These are phyloP conservation scores for Bos taurus DNA, from an alignment of 2,113 vertebrate genomes.

Conservation along the genomic window DNA sequence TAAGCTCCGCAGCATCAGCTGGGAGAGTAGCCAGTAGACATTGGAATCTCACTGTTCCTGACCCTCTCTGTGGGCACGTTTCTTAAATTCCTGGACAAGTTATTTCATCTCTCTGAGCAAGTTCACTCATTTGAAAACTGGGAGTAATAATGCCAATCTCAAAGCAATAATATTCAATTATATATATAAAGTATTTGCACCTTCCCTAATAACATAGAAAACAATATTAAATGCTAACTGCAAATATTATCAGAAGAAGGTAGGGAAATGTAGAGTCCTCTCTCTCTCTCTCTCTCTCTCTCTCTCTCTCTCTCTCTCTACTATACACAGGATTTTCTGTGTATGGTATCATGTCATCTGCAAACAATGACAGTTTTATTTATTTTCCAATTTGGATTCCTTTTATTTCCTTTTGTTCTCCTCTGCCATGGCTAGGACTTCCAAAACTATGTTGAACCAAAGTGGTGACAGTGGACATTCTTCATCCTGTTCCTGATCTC, in stretches of 20 bases:
- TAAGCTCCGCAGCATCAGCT: accelerated
- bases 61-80: background rate
- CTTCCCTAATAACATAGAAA: background rate
- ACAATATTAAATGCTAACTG: background rate
- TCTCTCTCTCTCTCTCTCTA: background rate
- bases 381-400: background rate
- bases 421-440: background rate
- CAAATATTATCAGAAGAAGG: background rate
- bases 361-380: background rate
- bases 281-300: background rate
- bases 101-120: background rate
- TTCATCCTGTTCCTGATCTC: background rate
- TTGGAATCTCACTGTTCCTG: background rate
- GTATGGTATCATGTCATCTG: background rate
- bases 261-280: no score
- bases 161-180: background rate
- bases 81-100: background rate
- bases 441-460: background rate
- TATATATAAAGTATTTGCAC: background rate
- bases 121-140: background rate
- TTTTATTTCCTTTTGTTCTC: background rate
- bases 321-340: background rate
- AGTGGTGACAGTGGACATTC: background rate
- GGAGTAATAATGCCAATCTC: background rate
- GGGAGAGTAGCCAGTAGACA: background rate